Percentiles rank a stretch among this genome's conserved stretches.
Conservation (phyloP, 2,888 invertebrate species). For the Abscondita cerata region DNA sequence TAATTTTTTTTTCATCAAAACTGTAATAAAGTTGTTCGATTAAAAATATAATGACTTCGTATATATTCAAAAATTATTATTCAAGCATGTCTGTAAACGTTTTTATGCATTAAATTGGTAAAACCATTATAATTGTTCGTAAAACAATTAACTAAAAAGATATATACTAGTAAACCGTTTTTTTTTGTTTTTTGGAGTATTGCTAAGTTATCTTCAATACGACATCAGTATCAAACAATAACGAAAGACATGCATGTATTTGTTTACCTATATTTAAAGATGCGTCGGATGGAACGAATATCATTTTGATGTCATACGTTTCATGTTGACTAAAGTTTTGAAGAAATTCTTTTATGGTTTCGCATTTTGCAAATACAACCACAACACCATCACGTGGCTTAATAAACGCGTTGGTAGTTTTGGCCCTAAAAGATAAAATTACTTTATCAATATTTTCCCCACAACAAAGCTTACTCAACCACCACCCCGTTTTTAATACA, state of each 20-base stretch:
- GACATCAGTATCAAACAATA: no score
- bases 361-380: conserved; percentile 47
- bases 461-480: conserved; percentile 46
- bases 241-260: neutral
- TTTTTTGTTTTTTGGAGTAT: no score
- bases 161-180: no score
- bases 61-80: no score
- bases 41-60: no score
- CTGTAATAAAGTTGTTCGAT: no score
- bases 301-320: conserved; percentile 11
- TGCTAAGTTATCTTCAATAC: no score
- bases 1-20: no score
- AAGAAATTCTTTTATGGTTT: conserved; percentile 29
- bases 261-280: conserved; percentile 18
- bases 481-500: conserved; percentile 51
- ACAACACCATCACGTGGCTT: conserved; percentile 35
- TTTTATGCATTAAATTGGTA: no score
- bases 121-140: no score
- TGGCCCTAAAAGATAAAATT: conserved; percentile 10
- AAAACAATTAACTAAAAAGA: no score
- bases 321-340: conserved; percentile 15
- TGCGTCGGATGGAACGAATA: conserved; percentile 35
- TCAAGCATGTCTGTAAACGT: no score
- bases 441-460: neutral
- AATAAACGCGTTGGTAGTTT: neutral